Conservation (phyloP, 2,113 vertebrate species). For the Crocuta crocuta region DNA sequence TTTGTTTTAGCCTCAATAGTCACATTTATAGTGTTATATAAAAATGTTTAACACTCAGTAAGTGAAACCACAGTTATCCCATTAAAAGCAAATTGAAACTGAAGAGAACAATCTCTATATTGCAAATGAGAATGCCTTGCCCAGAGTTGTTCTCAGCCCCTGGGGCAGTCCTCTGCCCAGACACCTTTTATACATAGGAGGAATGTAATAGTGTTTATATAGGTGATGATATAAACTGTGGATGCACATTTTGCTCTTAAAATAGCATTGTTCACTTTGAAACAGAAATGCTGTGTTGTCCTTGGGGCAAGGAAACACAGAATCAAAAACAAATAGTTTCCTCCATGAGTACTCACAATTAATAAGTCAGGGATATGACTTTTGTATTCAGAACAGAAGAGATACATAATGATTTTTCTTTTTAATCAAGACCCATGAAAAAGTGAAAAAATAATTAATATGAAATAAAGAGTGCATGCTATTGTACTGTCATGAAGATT, state of each 20-base stretch:
- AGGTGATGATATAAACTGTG: not conserved
- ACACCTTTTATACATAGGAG: not conserved
- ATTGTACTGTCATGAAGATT: not conserved
- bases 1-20: not conserved
- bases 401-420: not conserved
- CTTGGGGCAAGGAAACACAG: slow-evolving; percentile 4
- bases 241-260: not conserved
- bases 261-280: slow-evolving; percentile 7
- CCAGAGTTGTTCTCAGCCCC: not conserved
- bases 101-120: not conserved
- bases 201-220: not conserved
- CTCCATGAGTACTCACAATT: not conserved
- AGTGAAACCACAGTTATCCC: not conserved
- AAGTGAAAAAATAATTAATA: not conserved
- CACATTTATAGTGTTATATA: not conserved
- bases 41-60: not conserved
- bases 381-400: not conserved
- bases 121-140: not conserved
- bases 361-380: not conserved
- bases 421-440: slow-evolving; percentile 44
- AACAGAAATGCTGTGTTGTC: not conserved
- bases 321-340: not conserved
- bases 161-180: not conserved
- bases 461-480: not conserved
- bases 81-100: not conserved